Base-by-base conservation (phyloP, 1,140 invertebrate genomes). In the Chrysoperla carnea region DNA sequence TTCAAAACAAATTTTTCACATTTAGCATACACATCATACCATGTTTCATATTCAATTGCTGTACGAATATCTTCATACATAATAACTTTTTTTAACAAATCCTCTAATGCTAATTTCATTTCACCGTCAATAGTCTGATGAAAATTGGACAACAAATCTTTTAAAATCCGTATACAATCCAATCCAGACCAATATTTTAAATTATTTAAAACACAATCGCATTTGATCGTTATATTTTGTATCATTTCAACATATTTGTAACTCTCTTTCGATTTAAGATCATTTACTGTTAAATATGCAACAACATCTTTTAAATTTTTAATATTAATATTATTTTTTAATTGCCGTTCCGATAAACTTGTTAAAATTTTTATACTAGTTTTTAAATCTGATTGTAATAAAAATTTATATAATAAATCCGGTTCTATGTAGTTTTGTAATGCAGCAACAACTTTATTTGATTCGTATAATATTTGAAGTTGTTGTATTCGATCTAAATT, bases 1-100 rank as follows among this genome's bases (percentile, higher is more conserved):
- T 75, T 77, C 1, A 77, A 47, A 46, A 75, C 70, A 45, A 67
- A 76, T 52, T 75, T 38, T 56, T 56, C 11, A 39, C 59, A 61
- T 27, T 57, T 63, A 43, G 56, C 61, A 45, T 57, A 67, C 23
- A 62, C 56, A 48, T 60, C 62, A 41, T 55, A 66, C 69, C 58
- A 74, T 46, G 43, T 64, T 40, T 39, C 52, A 48, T 45, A 53
- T 46, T 37, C 50, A 58, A 51, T 47, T 4, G 58, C 46, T 9
- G 54, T 37, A 23, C 60, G 57, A 6, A 68, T 60, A 45, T 62
- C 55, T 12, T 66, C 56, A 46, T 64, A 64, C 12, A 66, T 60
- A 2, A 66, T 55, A 36, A 76, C 60, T 47, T 68, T 64, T 8
- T 69, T 58, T 6, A 62, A 46, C 41, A 59, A 64, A 11, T 51